phyloP scores from a whole-genome alignment of 2,888 invertebrate species.

The Drosophila helvetica region DNA sequence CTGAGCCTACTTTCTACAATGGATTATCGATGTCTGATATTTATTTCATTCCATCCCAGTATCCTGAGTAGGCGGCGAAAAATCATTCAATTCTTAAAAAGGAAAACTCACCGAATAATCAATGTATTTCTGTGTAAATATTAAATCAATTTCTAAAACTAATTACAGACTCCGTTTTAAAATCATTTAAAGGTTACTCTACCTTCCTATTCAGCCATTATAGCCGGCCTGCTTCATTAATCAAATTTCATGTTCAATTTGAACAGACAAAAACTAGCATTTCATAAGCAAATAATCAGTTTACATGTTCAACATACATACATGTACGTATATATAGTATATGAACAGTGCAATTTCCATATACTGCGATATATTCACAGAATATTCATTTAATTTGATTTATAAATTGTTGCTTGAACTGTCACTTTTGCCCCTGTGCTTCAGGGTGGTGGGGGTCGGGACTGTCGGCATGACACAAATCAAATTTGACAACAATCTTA shows the following conservation, averaged over 20 bases:
- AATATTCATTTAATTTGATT: constrained; percentile 34
- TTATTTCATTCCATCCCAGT: too few relatives aligned
- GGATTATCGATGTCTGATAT: not conserved
- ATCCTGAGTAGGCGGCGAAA: too few relatives aligned
- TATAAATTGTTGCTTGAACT: constrained; percentile 26
- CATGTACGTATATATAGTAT: too few relatives aligned
- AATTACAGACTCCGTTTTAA: not conserved
- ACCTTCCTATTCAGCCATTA: not conserved
- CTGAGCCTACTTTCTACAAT: not conserved
- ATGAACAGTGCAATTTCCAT: not conserved
- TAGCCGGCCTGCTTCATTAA: not conserved
- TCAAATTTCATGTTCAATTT: not conserved
- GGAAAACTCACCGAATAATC: too few relatives aligned
- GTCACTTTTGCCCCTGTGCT: constrained; percentile 17
- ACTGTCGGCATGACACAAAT: constrained; percentile 49
- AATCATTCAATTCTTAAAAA: too few relatives aligned
- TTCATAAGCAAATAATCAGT: constrained; percentile 17
- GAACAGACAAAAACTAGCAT: not conserved
- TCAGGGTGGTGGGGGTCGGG: too few relatives aligned
- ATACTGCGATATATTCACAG: not conserved
- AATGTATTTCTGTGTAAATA: too few relatives aligned
- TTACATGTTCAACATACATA: constrained; percentile 11
- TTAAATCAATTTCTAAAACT: not conserved
- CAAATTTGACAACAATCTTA: constrained; percentile 70
- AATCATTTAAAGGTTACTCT: not conserved